Percentiles rank a stretch among this genome's conserved stretches.
phyloP scores from a whole-genome alignment of 92 coral and sea anemone species.

The Zoanthus gigantus region DNA sequence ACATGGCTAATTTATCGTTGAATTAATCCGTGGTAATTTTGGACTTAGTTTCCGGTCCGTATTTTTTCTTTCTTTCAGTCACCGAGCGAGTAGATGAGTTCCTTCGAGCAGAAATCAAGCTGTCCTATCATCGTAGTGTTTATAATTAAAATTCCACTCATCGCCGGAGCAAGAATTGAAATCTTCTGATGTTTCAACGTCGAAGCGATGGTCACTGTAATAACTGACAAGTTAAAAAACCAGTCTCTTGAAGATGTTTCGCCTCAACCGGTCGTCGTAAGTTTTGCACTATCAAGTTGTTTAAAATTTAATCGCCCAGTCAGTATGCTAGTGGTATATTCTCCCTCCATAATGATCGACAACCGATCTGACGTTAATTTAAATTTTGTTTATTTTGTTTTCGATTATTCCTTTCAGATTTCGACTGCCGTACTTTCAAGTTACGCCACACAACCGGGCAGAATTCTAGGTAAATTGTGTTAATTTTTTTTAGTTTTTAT shows the following conservation, averaged over 20 bases:
- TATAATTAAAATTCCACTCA: constrained; percentile 70
- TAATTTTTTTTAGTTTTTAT: neutral
- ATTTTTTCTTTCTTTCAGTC: constrained; percentile 68
- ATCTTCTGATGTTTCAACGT: constrained; percentile 73
- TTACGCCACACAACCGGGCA: constrained; percentile 30
- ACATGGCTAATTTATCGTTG: constrained; percentile 7
- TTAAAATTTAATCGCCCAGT: constrained; percentile 31
- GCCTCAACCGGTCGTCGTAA: constrained; percentile 77
- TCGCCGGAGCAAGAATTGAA: constrained; percentile 58
- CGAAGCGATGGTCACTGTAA: constrained; percentile 87
- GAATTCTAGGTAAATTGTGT: constrained; percentile 47
- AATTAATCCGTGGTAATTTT: constrained; percentile 22
- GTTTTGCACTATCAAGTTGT: constrained; percentile 36
- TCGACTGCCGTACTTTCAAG: constrained; percentile 57
- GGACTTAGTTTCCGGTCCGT: constrained; percentile 68
- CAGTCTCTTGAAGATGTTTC: constrained; percentile 97
- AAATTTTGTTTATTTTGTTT: constrained; percentile 72
- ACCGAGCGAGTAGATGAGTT: constrained; percentile 74
- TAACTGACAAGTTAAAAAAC: constrained; percentile 92
- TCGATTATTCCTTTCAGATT: constrained; percentile 57
- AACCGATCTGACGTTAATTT: constrained; percentile 71
- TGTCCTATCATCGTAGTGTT: constrained; percentile 47
- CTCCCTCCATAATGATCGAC: constrained; percentile 38
- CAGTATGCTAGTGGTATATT: constrained; percentile 16
- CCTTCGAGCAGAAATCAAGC: constrained; percentile 48